A percentile compares a stretch with the other conserved stretches of the same genome.
These are phyloP conservation scores for Teleiodes luculella DNA, from an alignment of 2,888 invertebrate species.

Conservation along the genomic window DNA sequence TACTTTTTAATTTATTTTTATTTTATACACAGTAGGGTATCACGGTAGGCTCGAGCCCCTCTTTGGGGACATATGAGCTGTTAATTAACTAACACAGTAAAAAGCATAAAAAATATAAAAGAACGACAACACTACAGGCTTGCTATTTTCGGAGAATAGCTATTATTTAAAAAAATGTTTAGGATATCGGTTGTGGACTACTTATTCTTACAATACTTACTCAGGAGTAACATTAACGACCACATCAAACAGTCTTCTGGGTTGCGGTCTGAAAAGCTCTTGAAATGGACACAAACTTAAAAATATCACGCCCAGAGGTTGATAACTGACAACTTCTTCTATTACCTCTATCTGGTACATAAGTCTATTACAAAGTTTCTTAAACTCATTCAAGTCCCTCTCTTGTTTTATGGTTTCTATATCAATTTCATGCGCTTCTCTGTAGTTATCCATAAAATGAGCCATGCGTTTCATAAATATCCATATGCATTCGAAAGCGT, in stretches of 20 bases:
- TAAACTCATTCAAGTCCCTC: slow-evolving; percentile 81
- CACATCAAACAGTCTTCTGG: slow-evolving; percentile 82
- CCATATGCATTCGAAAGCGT: slow-evolving; percentile 81
- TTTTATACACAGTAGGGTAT: no score
- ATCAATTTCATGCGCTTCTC: slow-evolving; percentile 83
- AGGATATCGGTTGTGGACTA: background rate
- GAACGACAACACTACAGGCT: no score
- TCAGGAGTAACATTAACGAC: slow-evolving; percentile 81
- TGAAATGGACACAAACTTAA: slow-evolving; percentile 85
- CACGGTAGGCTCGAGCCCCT: no score
- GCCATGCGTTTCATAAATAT: slow-evolving; percentile 83
- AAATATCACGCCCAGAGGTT: slow-evolving; percentile 85
- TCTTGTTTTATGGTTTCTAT: slow-evolving; percentile 81
- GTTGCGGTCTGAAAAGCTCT: slow-evolving; percentile 84
- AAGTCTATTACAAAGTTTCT: slow-evolving; percentile 83
- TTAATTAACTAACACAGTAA: no score
- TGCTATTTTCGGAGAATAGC: no score
- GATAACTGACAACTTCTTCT: slow-evolving; percentile 81
- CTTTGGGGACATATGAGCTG: no score
- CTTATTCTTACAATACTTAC: slow-evolving; percentile 58
- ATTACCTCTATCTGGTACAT: slow-evolving; percentile 83
- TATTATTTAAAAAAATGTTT: no score
- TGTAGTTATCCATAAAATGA: slow-evolving; percentile 82
- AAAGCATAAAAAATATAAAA: no score
- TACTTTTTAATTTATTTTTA: no score